Conservation (phyloP, 1,140 invertebrate genomes). For the Drosophila kikkawai region DNA sequence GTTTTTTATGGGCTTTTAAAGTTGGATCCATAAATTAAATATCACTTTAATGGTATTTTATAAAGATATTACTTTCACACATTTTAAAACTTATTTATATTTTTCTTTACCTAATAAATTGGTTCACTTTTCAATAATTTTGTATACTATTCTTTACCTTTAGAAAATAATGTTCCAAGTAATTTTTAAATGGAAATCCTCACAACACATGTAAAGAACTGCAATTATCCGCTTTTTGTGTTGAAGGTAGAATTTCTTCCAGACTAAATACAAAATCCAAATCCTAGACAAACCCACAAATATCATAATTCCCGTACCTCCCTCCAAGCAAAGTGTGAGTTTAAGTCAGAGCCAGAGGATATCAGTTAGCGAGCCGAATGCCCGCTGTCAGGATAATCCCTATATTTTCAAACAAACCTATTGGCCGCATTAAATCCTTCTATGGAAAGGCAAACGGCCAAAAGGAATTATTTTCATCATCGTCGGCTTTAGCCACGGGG, state of each 20-base stretch:
- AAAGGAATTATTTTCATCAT: conserved; percentile 82
- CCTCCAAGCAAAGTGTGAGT: conserved; percentile 44
- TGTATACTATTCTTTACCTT: background rate
- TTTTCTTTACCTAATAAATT: background rate
- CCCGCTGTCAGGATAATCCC: conserved; percentile 77
- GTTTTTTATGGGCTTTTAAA: conserved; percentile 51
- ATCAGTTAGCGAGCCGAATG: conserved; percentile 40
- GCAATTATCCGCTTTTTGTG: conserved; percentile 26
- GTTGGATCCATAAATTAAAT: conserved; percentile 20
- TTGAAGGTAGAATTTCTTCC: conserved; percentile 1
- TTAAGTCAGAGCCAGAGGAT: conserved; percentile 5
- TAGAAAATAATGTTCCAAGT: background rate
- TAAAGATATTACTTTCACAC: background rate
- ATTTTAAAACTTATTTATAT: background rate
- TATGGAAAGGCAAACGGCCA: conserved; percentile 61
- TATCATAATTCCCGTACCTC: conserved; percentile 51
- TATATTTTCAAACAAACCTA: conserved; percentile 84
- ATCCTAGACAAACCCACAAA: conserved; percentile 37
- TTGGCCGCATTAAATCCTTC: conserved; percentile 80
- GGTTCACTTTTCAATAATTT: background rate
- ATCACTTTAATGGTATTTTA: background rate
- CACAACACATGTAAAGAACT: conserved; percentile 2
- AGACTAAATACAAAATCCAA: conserved; percentile 3
- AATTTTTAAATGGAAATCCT: background rate
- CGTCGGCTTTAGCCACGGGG: conserved; percentile 83